phyloP scores from a whole-genome alignment of 2,797 vertebrate genomes.

The Enteromius paludinosus region DNA sequence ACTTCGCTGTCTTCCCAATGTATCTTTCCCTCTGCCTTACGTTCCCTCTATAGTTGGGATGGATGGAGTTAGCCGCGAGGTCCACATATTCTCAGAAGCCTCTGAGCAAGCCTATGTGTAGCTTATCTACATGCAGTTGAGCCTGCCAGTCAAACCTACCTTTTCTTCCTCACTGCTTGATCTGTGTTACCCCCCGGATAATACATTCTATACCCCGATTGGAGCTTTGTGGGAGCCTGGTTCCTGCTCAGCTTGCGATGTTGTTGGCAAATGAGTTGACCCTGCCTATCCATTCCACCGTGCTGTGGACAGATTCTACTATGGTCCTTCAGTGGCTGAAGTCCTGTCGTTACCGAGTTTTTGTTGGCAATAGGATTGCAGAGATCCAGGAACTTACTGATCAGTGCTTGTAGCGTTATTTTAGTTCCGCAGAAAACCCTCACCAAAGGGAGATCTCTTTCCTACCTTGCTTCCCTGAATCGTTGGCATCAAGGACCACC shows the following conservation, averaged over 20 bases:
- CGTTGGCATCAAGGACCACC: slow-evolving; percentile 16
- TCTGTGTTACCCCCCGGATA: background rate
- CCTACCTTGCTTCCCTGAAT: background rate
- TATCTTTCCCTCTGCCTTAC: background rate
- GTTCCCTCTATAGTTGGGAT: background rate
- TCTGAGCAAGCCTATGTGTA: slow-evolving; percentile 13
- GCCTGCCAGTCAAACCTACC: background rate
- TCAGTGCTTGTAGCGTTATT: slow-evolving; percentile 6
- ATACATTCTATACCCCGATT: background rate
- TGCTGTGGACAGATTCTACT: slow-evolving; percentile 45
- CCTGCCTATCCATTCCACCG: background rate
- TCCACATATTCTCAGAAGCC: background rate
- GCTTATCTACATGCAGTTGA: background rate
- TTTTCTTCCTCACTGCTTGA: background rate
- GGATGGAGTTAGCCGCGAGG: background rate
- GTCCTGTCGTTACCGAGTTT: background rate
- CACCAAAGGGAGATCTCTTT: slow-evolving; percentile 5
- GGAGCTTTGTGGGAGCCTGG: background rate
- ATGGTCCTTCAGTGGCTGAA: background rate
- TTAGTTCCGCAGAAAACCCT: slow-evolving; percentile 1
- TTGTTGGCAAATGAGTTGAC: background rate
- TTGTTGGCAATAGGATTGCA: background rate
- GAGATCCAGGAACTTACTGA: background rate
- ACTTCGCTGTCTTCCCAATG: background rate
- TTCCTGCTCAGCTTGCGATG: background rate